Evolutionary conservation across 2,797 vertebrate species (phyloP), one percentile per base, ranked within the genome.

Genomic region (Cyprinodon diabolis): DNA sequence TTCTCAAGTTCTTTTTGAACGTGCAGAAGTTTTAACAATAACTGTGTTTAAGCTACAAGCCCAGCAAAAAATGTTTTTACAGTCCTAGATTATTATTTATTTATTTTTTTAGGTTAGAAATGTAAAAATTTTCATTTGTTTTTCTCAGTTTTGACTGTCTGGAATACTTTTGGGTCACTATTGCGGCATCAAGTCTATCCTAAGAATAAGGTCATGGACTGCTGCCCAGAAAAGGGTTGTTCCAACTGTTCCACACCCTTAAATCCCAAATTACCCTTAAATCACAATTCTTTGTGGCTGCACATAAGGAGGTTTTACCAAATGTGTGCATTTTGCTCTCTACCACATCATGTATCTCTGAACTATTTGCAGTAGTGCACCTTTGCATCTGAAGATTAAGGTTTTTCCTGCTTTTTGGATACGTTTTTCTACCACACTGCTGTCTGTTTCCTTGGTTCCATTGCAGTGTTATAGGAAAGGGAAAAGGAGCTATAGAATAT

Each of bases 161-260:
- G 35, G 9, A 11, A 52, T 51, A 23, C n/a, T 4, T 63, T 43
- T 66, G 62, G n/a, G 43, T 23, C 43, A 66, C 21, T 45, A n/a
- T 47, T 47, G 43, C 23, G 62, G 62, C 43, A 14, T n/a, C 1
- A 13, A 23, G 7, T 43, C n/a, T 47, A 66, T 47, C 11, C 45
- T 23, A 23, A 23, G 62, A 65, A 13, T 14, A 11, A 25, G 62
- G 43, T 66, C 62, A 47, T 66, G 43, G 45, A 47, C 43, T 47
- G 43, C 43, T 66, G 62, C 21, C 43, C 62, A 66, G 62, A 66
- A 45, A 66, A n/a, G 40, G 21, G 43, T 66, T 47, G 62, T 47
- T 66, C n/a, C 43, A 12, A 47, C 43, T 23, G 3, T 23, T 66
- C 62, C 62, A 47, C 43, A 23, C 62, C 43, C n/a, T 47, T n/a